Evolutionary conservation across 1,140 invertebrate genomes (phyloP).

Genomic region (Whitmania pigra): DNA sequence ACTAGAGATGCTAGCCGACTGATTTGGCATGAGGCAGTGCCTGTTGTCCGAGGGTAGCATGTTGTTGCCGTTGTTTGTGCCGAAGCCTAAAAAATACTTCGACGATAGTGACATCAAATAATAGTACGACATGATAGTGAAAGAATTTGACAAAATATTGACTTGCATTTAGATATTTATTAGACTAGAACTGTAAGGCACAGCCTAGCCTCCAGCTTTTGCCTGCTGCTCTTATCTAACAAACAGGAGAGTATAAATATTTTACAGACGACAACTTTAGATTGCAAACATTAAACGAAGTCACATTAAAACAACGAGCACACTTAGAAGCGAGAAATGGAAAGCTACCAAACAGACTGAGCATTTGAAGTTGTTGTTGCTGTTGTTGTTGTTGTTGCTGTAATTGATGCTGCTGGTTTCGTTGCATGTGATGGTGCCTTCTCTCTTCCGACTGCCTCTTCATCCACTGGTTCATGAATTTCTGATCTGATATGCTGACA

Average conservation of each 20-base stretch:
- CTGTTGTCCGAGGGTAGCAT: slow-evolving; percentile 1
- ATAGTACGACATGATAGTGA: too few relatives aligned
- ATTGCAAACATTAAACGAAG: background rate
- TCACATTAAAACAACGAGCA: too few relatives aligned
- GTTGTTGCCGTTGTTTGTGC: background rate
- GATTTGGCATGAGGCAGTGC: slow-evolving; percentile 20
- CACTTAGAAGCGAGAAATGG: too few relatives aligned
- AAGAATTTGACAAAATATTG: too few relatives aligned
- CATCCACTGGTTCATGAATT: slow-evolving; percentile 14
- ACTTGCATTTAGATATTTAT: too few relatives aligned
- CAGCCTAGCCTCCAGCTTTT: too few relatives aligned
- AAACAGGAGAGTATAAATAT: too few relatives aligned
- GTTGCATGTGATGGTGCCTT: slow-evolving; percentile 33
- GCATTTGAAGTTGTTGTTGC: slow-evolving; percentile 12
- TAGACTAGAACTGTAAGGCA: too few relatives aligned
- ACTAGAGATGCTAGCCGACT: slow-evolving; percentile 24
- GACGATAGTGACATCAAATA: too few relatives aligned
- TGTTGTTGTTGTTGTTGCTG: slow-evolving; percentile 28
- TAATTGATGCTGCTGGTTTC: slow-evolving; percentile 36
- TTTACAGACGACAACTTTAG: background rate
- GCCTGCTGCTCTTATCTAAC: too few relatives aligned
- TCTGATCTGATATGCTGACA: slow-evolving; percentile 18
- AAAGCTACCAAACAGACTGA: slow-evolving; percentile 6
- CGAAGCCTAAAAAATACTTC: background rate
- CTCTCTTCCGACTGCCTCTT: slow-evolving; percentile 28